Percentiles rank a stretch among this genome's conserved stretches.
phyloP scores from a whole-genome alignment of 2,888 invertebrate genomes.

The Caenorhabditis sp. region DNA sequence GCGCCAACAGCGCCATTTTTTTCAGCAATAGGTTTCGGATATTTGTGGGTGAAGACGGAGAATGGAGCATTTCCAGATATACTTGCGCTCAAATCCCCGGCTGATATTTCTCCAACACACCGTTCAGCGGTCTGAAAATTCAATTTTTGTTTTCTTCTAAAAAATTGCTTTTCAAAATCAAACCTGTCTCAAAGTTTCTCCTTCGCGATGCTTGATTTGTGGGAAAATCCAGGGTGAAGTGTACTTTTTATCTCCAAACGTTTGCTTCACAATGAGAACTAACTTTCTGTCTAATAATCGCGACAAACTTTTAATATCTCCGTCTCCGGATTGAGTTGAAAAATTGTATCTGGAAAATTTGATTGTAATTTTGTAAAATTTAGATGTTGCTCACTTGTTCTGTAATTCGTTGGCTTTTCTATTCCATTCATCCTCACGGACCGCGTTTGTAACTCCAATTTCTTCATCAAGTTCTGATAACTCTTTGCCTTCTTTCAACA shows the following conservation, averaged over 20 bases:
- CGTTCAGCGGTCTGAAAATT: constrained; percentile 61
- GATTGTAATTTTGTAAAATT: no score
- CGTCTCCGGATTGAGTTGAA: constrained; percentile 1
- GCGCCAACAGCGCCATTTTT: constrained; percentile 40
- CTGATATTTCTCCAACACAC: constrained; percentile 54
- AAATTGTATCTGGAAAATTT: neutral
- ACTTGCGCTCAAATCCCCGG: constrained; percentile 32
- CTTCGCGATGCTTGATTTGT: constrained; percentile 51
- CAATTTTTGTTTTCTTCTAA: no score
- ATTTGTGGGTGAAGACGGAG: constrained; percentile 52
- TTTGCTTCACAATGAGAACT: constrained; percentile 62
- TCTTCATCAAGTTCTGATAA: constrained; percentile 67
- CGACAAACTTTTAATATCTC: constrained; percentile 39
- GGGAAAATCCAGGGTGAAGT: constrained; percentile 66
- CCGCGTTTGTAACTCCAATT: constrained; percentile 60
- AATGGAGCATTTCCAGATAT: constrained; percentile 65
- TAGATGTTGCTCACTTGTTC: constrained; percentile 28
- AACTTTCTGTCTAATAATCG: constrained; percentile 56
- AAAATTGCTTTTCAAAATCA: constrained; percentile 2
- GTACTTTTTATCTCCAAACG: constrained; percentile 33
- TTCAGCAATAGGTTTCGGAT: constrained; percentile 35
- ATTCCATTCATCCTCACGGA: constrained; percentile 62
- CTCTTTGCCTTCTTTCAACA: constrained; percentile 64
- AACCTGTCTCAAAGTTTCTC: constrained; percentile 64
- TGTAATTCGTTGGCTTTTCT: constrained; percentile 30